Evolutionary conservation across 2,113 vertebrate species (phyloP), one percentile per base, ranked within the genome.

Genomic region (Thryonomys swinderianus): DNA sequence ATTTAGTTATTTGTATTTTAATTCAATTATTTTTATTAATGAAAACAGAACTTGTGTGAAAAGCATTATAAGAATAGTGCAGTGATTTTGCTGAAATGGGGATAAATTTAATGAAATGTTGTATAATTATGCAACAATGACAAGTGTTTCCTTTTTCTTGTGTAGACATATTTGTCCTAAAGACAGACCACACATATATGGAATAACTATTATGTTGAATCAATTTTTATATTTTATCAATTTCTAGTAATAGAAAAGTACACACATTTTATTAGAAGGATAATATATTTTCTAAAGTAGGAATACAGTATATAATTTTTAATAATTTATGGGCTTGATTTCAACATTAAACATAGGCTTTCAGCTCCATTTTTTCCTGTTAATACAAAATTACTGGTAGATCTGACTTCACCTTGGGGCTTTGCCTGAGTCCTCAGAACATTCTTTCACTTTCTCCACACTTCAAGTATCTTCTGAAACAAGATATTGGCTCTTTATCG

Each of bases 81-180:
- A 81, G 74, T 11, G 18, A 74, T 81, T 61, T 88, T 85, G 13
- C 42, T 67, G 17, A 40, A 89, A 90, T 76, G 3, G 59, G 37
- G n/a, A 89, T 59, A 66, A 81, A 86, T 76, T 82, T 85, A 74
- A 71, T 67, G 32, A 81, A 81, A 86, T 61, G 61, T 32, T 62
- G 1, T 16, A 61, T 9, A 78, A 40, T 16, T 62, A 62, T 66
- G 40, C 18, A 84, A 62, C 10, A 73, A 37, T 55, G 18, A 81
- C 74, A 5, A 1, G 4, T 66, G 76, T 87, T 23, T 81, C 74
- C 87, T 80, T 79, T 91, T 69, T 67, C 7, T 73, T 12, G 27
- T 85, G 11, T 16, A 83, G 53, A 88, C 62, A 32, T 51, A 59
- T 67, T 14, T 89, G n/a, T 82, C 9, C 11, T 34, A 78, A 34